Evolutionary conservation across 1,140 invertebrate species (phyloP), one percentile per base, ranked within the genome.

Genomic region (Cydia fagiglandana): DNA sequence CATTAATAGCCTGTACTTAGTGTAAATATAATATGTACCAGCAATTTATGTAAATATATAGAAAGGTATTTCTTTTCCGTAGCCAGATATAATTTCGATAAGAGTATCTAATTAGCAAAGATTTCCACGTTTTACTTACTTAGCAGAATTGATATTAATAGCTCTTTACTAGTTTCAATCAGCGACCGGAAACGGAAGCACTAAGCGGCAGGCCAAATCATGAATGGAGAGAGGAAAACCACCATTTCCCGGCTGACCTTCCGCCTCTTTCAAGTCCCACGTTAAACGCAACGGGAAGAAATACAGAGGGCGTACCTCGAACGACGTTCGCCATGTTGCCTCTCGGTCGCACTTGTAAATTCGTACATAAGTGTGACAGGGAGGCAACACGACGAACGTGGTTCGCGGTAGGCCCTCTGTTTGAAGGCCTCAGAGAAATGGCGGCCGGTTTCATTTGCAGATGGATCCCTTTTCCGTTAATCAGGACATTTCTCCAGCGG

Each of bases 401-500:
- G n/a, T n/a, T n/a, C n/a, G n/a, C n/a, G n/a, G n/a, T n/a, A n/a
- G n/a, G n/a, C n/a, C n/a, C n/a, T n/a, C 45, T 70, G 66, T 70
- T 70, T 41, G n/a, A 70, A 17, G n/a, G 66, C 66, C 66, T 38
- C 66, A 70, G 15, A 38, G n/a, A 70, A 70, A 70, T 70, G 66
- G 66, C 66, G 66, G 20, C 15, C 66, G 30, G n/a, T 70, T 70
- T 70, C 66, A 70, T 70, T 70, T 70, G 66, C 66, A 70, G 66
- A 70, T 70, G 38, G 38, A 70, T 45, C 13, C 73, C 76, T 1
- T 73, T 75, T 79, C 38, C 70, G 74, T 76, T 79, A 79, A 79
- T 79, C 78, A 79, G 66, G 76, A 64, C 77, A 79, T 79, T 79
- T 75, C 70, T 73, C 74, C 73, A 76, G 53, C 66, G 73, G 75